phyloP scores from a whole-genome alignment of 2,888 invertebrate genomes.

The Dryadula phaetusa region DNA sequence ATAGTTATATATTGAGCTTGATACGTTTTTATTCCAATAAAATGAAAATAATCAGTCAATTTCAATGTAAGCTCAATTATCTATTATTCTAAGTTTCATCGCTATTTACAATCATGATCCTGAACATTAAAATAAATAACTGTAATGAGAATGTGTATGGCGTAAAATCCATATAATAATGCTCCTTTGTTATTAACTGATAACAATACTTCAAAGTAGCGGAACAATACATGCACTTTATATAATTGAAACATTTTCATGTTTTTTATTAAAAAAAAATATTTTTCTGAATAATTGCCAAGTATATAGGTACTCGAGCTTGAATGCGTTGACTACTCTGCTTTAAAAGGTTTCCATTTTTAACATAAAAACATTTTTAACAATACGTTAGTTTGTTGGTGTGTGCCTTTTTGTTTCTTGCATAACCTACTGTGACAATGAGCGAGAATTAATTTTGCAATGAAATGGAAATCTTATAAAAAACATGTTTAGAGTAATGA shows the following conservation, averaged over 20 bases:
- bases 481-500: too few relatives aligned
- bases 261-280: neutral
- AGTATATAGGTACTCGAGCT: constrained; percentile 6
- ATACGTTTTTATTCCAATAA: neutral
- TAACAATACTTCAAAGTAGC: constrained; percentile 28
- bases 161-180: constrained; percentile 15
- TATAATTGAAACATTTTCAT: constrained; percentile 21
- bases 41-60: neutral
- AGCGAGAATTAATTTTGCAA: too few relatives aligned
- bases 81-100: neutral
- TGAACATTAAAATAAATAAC: neutral
- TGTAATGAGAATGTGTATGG: constrained; percentile 1
- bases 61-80: neutral
- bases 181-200: constrained; percentile 17
- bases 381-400: neutral
- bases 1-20: neutral
- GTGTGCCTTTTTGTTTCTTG: neutral
- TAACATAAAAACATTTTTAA: neutral
- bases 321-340: constrained; percentile 11
- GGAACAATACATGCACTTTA: constrained; percentile 28
- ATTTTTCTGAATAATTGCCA: constrained; percentile 17
- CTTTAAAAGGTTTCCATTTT: neutral
- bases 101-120: neutral
- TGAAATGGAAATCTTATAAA: too few relatives aligned
- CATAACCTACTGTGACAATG: too few relatives aligned